Percentiles rank a stretch among this genome's conserved stretches.
Conservation (phyloP, 2,113 vertebrate species). For the Ptyas mucosa region DNA sequence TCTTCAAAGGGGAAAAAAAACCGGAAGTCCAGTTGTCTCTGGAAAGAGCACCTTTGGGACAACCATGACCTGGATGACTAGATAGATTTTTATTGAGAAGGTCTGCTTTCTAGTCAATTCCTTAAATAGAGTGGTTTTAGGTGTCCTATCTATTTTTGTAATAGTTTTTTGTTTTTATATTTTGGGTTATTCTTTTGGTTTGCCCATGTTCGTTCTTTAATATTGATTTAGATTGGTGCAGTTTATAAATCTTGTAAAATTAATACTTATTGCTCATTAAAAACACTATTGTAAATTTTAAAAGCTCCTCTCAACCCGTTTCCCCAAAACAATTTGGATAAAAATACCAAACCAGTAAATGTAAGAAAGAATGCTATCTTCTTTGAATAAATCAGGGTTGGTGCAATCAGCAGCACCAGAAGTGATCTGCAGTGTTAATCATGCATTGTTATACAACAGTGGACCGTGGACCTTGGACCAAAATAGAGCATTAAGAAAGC, state of each 20-base stretch:
- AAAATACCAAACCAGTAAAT: neutral
- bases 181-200: neutral
- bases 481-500: neutral
- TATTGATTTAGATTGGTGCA: neutral
- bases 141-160: neutral
- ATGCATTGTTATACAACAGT: neutral
- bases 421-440: neutral
- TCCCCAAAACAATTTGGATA: neutral
- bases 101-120: neutral
- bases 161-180: neutral
- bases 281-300: neutral
- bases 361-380: neutral
- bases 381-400: neutral
- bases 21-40: no score
- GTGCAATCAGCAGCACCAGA: neutral
- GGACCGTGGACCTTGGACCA: neutral
- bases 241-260: neutral
- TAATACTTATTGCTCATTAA: neutral
- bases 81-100: neutral
- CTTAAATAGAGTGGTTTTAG: neutral
- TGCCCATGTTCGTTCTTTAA: neutral
- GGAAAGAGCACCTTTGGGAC: no score
- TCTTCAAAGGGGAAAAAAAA: no score
- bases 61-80: no score
- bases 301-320: neutral